Percentiles rank a stretch among this genome's conserved stretches.
phyloP scores from a whole-genome alignment of 2,888 invertebrate species.

The Microctonus aethiopoides region DNA sequence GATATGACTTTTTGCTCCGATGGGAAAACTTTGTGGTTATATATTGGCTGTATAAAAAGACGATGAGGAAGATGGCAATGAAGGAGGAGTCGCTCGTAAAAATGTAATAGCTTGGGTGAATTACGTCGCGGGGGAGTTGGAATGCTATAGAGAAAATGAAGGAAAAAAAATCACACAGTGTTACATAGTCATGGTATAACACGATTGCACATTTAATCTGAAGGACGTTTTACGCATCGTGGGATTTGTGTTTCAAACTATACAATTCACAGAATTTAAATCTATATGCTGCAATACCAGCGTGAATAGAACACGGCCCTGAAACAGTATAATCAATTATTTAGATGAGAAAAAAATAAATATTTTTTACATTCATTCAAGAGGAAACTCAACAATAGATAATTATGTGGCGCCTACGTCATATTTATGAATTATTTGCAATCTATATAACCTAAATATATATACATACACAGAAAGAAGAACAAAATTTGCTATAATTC shows the following conservation, averaged over 20 bases:
- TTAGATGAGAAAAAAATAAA: not conserved
- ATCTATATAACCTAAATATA: no score
- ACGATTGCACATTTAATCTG: constrained; percentile 6
- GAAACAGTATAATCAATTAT: not conserved
- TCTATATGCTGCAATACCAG: not conserved
- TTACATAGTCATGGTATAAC: not conserved
- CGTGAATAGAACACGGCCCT: not conserved
- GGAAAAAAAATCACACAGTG: constrained; percentile 2
- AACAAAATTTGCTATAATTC: no score
- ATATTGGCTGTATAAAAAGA: not conserved
- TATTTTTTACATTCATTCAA: not conserved
- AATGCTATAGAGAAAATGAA: not conserved
- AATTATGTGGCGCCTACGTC: not conserved
- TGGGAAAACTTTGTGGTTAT: not conserved
- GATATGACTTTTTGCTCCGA: not conserved
- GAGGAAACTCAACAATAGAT: constrained; percentile 3
- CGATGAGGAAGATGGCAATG: not conserved
- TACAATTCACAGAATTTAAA: constrained; percentile 21
- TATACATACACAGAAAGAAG: no score
- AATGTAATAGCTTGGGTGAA: constrained; percentile 1
- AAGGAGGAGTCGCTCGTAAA: not conserved
- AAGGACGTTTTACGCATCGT: constrained; percentile 12
- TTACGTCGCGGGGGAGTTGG: constrained; percentile 10
- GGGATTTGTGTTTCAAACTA: constrained; percentile 1
- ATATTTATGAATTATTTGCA: no score